Base-by-base conservation (phyloP, 2,888 invertebrate species). In the Dryadula phaetusa region DNA sequence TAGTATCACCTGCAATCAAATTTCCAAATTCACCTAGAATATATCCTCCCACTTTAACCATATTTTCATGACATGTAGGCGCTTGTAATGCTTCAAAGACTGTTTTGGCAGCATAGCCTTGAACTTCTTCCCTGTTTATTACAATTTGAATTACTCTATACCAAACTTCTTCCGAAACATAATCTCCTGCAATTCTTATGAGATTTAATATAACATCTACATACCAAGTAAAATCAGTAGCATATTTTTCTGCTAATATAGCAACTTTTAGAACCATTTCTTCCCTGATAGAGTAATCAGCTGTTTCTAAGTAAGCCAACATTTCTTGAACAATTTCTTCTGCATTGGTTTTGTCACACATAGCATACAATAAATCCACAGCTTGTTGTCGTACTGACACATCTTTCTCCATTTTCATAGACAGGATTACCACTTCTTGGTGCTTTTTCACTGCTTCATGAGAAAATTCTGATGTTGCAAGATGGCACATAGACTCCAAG, bases 231-330 rank as follows among this genome's bases (percentile, higher is more conserved):
- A 99, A 99, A 88, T 99, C 99, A 58, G 99, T 98, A 18, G 99
- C 99, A 92, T 99, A 99, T 90, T 99, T 99, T 90, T 99, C 99
- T 54, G 99, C 98, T 73, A 99, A 92, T 82, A 99, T 99, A 62
- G 99, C 99, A 72, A 99, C 99, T 93, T 99, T 99, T 60, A 99
- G 93, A 44, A 99, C 99, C 99, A 99, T 99, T 93, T 99, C 99
- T 92, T 99, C 99, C 75, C 99, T 95, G 79, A 99, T 99, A 28
- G 99, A 99, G 91, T 99, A 99, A 91, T 99, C 99, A 66, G 99
- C 99, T 25, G 99, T 99, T 93, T 99, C 99, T 76, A 99, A 93
- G 86, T 99, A 99, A 84, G 98, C 97, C 76, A 99, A 93, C 99
- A 99, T 99, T 92, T 99, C 99, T 84, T 98, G 98, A 6, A 99